Percentiles rank a stretch among this genome's conserved stretches.
Conservation (phyloP, 1,140 invertebrate genomes). For the Delia radicum region DNA sequence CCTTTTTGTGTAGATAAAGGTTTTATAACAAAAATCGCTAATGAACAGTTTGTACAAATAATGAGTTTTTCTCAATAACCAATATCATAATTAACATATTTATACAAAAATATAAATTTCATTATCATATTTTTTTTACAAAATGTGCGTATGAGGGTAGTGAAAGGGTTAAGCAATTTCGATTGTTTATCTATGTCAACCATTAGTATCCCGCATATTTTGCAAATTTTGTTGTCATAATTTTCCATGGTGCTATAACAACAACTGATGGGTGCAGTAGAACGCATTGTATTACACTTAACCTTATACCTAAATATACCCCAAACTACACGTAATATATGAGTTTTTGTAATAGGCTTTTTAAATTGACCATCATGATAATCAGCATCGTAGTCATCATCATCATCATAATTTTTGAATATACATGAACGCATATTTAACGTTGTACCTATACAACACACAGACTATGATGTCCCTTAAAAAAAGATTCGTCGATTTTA, state of each 20-base stretch:
- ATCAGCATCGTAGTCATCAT: neutral
- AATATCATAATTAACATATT: too few species aligned
- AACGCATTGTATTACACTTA: neutral
- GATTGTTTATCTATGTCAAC: neutral
- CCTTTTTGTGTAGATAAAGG: too few species aligned
- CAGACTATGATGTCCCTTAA: too few species aligned
- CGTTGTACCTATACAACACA: too few species aligned
- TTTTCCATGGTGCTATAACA: neutral
- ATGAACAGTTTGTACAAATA: too few species aligned
- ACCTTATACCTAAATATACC: neutral
- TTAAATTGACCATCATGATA: neutral
- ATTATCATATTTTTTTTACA: too few species aligned
- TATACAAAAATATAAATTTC: too few species aligned
- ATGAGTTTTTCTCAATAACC: too few species aligned
- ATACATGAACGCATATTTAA: neutral
- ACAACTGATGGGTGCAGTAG: neutral
- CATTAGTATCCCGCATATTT: neutral
- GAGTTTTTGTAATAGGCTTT: constrained; percentile 1
- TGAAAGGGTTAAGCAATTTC: too few species aligned
- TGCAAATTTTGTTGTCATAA: neutral
- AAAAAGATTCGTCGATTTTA: too few species aligned
- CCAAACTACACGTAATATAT: neutral
- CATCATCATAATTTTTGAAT: neutral
- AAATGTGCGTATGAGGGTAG: too few species aligned
- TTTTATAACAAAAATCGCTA: too few species aligned